Evolutionary conservation across 2,113 vertebrate genomes (phyloP), one percentile per base, ranked within the genome.

Genomic region (Zapus hudsonius): DNA sequence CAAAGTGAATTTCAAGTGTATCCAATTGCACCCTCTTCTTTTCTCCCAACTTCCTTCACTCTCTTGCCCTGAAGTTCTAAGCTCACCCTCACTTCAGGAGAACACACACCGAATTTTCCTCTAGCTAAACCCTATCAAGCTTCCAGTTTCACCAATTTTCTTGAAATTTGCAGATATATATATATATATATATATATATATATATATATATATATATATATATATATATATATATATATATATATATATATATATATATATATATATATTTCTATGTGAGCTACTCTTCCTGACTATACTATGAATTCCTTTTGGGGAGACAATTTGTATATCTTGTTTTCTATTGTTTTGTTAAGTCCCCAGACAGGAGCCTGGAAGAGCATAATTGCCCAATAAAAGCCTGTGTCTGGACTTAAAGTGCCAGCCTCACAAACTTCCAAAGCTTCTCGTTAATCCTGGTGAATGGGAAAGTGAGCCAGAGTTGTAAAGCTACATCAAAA

Each of bases 171-270:
- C 40, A 73, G 74, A 16, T 79, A 27, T 7, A 23, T 61, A 74
- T 88, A 86, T 91, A 70, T 79, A 74, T 88, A 86, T 91, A 70
- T 79, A 74, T 88, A 86, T 91, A 70, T 79, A 74, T 88, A 86
- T 91, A 70, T 79, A 74, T 88, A 86, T 91, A 70, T 79, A 74
- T 88, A 86, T 91, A 70, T 79, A 74, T 88, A 86, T 91, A 70
- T 79, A 16, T 79, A 27, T 7, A 23, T 61, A 16, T 79, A 27
- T 7, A 23, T 61, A 16, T 79, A 27, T 7, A 23, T 61, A 16
- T 79, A 27, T 7, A 23, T 61, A 16, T 79, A 27, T 7, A 23
- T 61, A 16, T 79, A 27, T 7, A 23, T 61, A 16, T 79, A 27
- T 7, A 23, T 61, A 74, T 88, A 86, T 91, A 70, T 79, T 82